Percentiles rank a stretch among this genome's conserved stretches.
phyloP scores from a whole-genome alignment of 2,113 vertebrate species.

The Cygnus atratus region DNA sequence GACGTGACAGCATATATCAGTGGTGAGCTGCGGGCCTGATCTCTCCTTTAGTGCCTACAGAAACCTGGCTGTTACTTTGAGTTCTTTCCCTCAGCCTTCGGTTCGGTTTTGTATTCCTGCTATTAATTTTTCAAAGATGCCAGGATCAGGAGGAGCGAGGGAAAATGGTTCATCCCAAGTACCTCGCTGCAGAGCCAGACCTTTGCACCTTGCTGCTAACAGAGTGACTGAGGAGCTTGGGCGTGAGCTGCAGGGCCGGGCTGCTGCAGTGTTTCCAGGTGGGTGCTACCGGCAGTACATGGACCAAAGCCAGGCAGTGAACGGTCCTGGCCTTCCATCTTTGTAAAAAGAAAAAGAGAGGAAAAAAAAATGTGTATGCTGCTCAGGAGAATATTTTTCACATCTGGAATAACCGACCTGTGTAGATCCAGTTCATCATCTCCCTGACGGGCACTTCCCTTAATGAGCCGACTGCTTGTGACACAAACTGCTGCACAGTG shows the following conservation, averaged over 20 bases:
- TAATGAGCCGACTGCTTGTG: not conserved
- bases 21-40: not conserved
- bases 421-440: not conserved
- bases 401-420: not conserved
- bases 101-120: not conserved
- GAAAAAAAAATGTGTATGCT: not conserved
- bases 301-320: not conserved
- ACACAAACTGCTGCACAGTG: not conserved
- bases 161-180: not conserved
- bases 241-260: fast-evolving
- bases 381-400: not conserved
- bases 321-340: too few species aligned
- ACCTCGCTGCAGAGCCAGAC: not conserved
- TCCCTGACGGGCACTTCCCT: not conserved
- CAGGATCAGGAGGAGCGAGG: not conserved
- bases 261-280: not conserved
- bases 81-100: not conserved
- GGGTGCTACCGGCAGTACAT: not conserved
- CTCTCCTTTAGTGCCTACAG: not conserved
- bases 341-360: not conserved
- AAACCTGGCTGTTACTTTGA: not conserved
- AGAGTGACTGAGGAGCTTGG: not conserved
- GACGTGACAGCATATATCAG: not conserved
- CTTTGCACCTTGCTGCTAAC: not conserved
- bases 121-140: not conserved